phyloP scores from a whole-genome alignment of 2,888 invertebrate genomes.

The Automeris io region DNA sequence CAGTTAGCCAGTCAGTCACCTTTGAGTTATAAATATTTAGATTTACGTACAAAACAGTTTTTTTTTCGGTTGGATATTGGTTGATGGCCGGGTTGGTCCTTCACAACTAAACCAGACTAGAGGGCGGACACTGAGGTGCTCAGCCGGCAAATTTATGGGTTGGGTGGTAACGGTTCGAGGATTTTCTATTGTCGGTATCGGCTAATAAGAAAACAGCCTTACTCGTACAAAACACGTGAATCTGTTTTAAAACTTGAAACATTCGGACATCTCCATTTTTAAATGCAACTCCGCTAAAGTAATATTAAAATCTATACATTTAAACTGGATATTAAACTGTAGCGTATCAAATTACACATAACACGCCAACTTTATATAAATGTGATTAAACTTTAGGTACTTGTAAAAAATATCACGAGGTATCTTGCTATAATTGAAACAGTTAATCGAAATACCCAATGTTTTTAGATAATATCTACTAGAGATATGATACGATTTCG shows the following conservation, averaged over 20 bases:
- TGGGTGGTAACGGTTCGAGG: no score
- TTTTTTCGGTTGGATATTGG: no score
- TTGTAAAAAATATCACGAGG: neutral
- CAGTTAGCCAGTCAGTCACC: no score
- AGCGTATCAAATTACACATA: neutral
- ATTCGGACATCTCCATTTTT: neutral
- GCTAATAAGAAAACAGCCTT: no score
- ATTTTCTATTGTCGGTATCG: no score
- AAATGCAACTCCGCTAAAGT: neutral
- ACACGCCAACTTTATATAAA: conserved; percentile 1
- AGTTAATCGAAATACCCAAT: neutral
- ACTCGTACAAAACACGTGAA: neutral
- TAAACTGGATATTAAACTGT: neutral
- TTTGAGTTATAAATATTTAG: no score
- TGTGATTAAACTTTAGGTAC: conserved; percentile 1
- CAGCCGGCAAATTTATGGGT: no score
- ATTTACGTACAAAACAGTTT: no score
- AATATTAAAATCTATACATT: neutral
- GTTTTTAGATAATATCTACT: neutral
- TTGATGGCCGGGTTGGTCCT: no score
- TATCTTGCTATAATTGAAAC: neutral
- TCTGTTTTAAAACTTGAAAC: conserved; percentile 1
- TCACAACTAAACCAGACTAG: no score
- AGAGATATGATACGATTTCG: no score
- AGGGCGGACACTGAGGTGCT: no score